Percentiles rank a stretch among this genome's conserved stretches.
Evolutionary conservation across 2,888 invertebrate species (phyloP).

Genomic region (Nephrotoma appendiculata): DNA sequence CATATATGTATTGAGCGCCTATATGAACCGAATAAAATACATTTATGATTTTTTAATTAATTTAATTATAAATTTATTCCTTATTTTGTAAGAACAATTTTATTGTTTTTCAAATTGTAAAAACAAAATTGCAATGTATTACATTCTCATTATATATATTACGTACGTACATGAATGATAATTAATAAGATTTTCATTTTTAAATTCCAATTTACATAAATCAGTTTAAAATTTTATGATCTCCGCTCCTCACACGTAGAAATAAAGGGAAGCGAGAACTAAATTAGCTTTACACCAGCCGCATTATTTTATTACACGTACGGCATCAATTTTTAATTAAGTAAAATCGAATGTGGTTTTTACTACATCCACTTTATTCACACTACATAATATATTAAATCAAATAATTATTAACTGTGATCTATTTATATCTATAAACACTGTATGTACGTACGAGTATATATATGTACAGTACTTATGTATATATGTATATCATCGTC

Average conservation of each 20-base stretch:
- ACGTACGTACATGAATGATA: neutral
- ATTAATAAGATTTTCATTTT: neutral
- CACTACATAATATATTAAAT: neutral
- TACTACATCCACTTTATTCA: neutral
- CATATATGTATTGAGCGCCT: neutral
- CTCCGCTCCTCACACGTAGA: neutral
- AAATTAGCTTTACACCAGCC: neutral
- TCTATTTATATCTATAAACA: too few species aligned
- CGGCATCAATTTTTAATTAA: neutral
- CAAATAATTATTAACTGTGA: too few species aligned
- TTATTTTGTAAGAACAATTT: neutral
- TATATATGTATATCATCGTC: neutral
- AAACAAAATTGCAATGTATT: neutral
- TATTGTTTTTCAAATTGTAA: neutral
- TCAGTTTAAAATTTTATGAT: neutral
- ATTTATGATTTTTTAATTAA: neutral
- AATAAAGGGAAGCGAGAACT: neutral
- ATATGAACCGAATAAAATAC: neutral
- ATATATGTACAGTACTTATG: too few species aligned
- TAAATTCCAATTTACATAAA: neutral
- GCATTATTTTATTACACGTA: neutral
- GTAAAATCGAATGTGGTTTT: neutral
- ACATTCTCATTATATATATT: neutral
- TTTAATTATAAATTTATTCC: neutral
- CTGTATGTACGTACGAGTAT: neutral